Evolutionary conservation across 2,888 invertebrate species (phyloP), one percentile per base, ranked within the genome.

Genomic region (Hermodice carunculata): DNA sequence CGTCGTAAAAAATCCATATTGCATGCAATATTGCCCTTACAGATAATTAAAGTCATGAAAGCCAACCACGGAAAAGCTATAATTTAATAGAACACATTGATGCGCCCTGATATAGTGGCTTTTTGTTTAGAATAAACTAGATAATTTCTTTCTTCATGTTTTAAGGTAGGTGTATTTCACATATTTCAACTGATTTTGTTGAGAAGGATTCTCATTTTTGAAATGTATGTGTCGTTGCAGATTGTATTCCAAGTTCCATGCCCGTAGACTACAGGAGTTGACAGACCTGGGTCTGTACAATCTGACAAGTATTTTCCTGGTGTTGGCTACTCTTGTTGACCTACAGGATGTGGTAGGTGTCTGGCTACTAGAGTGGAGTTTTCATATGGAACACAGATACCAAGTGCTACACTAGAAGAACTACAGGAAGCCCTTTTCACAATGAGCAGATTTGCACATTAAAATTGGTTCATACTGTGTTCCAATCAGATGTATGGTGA

Each of bases 221-320:
- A 37, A 14, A 11, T 37, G 40, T 14, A 11, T 14, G 14, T 8
- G 28, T 51, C 8, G 5, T 56, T 66, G n/a, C 42, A 70, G 82
- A 53, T 73, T 82, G 29, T 80, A 76, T 58, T 80, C 81, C 28
- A 82, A 81, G 74, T 83, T 83, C 61, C 80, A 81, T 57, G 69
- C 71, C 37, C 68, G 79, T 8, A 72, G 80, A 24, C 74, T 83
- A 59, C 78, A 78, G 67, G 80, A 80, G 52, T 60, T 83, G 48
- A 72, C 69, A 14, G 81, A 82, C 53, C 71, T 66, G 5, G 82
- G 82, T 4, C 70, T 83, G 29, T 67, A 77, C 46, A 79, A 83
- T 66, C 74, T 82, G 42, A 76, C 78, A 4, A 67, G 67, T 31
- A 68, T 83, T 19, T 82, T 82, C 61, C 61, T 82, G 14, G 76